phyloP scores from a whole-genome alignment of 2,888 invertebrate genomes.

The Zhuqinia jingwanae region DNA sequence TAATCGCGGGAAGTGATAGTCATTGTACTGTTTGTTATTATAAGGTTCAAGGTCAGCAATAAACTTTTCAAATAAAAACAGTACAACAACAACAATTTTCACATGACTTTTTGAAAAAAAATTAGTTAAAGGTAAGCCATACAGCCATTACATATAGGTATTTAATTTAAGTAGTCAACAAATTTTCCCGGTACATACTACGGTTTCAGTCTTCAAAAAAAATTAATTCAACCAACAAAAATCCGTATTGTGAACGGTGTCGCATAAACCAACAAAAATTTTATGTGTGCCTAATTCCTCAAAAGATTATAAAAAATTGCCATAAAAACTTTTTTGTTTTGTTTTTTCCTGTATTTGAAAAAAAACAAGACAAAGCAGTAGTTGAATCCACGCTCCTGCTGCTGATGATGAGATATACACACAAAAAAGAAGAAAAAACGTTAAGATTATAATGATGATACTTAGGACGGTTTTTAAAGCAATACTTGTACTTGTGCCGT shows the following conservation, averaged over 20 bases:
- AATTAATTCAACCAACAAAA: neutral
- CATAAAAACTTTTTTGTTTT: neutral
- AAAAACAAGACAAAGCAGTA: slow-evolving; percentile 9
- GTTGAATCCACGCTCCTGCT: slow-evolving; percentile 35
- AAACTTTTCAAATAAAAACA: too few relatives aligned
- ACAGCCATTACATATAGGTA: too few relatives aligned
- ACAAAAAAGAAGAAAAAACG: neutral
- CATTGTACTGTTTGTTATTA: too few relatives aligned
- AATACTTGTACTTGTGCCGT: neutral
- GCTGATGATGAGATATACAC: slow-evolving; percentile 12
- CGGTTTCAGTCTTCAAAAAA: too few relatives aligned
- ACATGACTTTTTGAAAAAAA: too few relatives aligned
- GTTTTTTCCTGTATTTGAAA: neutral
- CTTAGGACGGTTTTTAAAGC: too few relatives aligned
- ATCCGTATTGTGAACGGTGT: slow-evolving; percentile 15
- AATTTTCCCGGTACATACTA: too few relatives aligned
- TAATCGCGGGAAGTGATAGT: too few relatives aligned
- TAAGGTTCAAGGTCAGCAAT: too few relatives aligned
- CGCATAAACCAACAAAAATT: neutral
- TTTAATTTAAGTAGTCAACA: too few relatives aligned
- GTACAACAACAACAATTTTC: too few relatives aligned
- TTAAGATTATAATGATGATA: slow-evolving; percentile 45
- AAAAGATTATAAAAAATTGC: neutral
- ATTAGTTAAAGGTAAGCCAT: too few relatives aligned
- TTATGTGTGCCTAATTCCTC: slow-evolving; percentile 3